phyloP scores from a whole-genome alignment of 2,797 vertebrate species.

The Sebastes cheni region DNA sequence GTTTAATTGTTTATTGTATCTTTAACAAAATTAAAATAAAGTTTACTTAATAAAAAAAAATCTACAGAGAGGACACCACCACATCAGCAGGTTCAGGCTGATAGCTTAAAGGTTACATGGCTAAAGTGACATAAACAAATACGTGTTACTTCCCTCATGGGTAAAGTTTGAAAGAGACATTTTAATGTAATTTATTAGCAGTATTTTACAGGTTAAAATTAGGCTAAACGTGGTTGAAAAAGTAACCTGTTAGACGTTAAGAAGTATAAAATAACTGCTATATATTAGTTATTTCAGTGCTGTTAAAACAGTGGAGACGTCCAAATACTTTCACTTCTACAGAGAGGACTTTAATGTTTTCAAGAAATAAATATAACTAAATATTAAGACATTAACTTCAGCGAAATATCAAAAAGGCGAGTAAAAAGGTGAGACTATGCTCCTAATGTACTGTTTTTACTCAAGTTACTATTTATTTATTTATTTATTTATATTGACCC shows the following conservation, averaged over 20 bases:
- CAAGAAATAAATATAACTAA: too few species aligned
- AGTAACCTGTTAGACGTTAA: neutral
- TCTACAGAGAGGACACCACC: neutral
- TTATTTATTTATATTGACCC: too few species aligned
- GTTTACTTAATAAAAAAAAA: too few species aligned
- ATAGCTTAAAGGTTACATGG: accelerated
- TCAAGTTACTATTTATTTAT: too few species aligned
- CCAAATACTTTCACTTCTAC: neutral
- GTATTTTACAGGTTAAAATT: neutral
- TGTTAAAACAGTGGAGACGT: neutral
- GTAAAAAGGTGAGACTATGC: too few species aligned
- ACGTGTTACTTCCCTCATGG: neutral
- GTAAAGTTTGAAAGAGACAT: neutral
- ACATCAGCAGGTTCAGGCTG: too few species aligned
- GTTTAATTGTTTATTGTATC: too few species aligned
- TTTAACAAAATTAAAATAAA: too few species aligned
- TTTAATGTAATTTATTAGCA: neutral
- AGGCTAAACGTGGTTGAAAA: neutral
- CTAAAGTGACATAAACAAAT: neutral
- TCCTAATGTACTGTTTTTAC: too few species aligned
- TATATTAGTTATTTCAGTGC: neutral
- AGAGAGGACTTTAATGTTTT: neutral
- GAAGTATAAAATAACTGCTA: neutral
- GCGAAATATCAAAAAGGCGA: too few species aligned
- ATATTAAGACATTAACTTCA: too few species aligned